Percentiles rank a stretch among this genome's conserved stretches.
phyloP scores from a whole-genome alignment of 1,140 invertebrate genomes.

The Contarinia nasturtii region DNA sequence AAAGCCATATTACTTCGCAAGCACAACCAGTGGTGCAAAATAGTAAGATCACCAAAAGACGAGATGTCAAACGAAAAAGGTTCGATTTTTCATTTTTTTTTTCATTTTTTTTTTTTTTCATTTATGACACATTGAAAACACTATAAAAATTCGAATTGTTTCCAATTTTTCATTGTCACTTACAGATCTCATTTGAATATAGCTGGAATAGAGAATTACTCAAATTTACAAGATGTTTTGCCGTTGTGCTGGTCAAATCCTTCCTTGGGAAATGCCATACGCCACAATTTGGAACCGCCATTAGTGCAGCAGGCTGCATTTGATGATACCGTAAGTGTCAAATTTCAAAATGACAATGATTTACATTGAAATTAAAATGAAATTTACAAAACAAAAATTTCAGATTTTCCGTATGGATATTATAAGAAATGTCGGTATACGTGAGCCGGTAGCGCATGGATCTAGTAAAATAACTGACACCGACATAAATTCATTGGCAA shows the following conservation, averaged over 20 bases:
- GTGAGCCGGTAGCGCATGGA: constrained; percentile 9
- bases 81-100: no score
- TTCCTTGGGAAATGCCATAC: constrained; percentile 30
- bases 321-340: constrained; percentile 39
- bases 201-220: constrained; percentile 45
- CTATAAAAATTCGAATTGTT: constrained; percentile 3
- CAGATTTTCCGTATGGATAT: constrained; percentile 60
- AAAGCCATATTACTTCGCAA: constrained; percentile 14
- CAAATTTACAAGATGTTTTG: constrained; percentile 39
- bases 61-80: neutral
- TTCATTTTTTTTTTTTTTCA: neutral
- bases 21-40: constrained; percentile 12
- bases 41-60: neutral
- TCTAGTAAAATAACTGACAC: neutral
- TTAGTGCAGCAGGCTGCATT: constrained; percentile 68
- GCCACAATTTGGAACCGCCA: constrained; percentile 36
- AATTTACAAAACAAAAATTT: neutral
- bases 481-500: neutral
- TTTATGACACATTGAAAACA: neutral
- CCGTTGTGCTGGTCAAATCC: constrained; percentile 62
- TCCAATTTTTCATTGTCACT: constrained; percentile 14
- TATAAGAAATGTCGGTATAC: constrained; percentile 49
- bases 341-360: no score
- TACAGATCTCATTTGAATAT: constrained; percentile 38
- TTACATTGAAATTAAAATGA: constrained; percentile 1